Percentiles rank a stretch among this genome's conserved stretches.
Conservation (phyloP, 2,113 vertebrate genomes). For the Apus apus region DNA sequence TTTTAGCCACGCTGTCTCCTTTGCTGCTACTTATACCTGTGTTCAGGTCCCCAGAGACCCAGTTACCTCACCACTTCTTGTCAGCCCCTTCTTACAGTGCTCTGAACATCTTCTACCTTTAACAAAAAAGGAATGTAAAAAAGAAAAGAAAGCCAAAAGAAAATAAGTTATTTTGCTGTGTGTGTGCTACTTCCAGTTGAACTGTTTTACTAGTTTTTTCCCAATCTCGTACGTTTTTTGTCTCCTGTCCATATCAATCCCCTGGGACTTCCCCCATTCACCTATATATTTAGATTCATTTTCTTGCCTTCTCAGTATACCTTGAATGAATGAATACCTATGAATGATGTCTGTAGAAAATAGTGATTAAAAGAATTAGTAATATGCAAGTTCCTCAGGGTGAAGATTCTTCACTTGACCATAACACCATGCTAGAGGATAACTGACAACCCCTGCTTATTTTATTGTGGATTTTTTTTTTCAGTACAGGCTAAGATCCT, state of each 20-base stretch:
- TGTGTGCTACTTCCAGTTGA: background rate
- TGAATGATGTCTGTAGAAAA: background rate
- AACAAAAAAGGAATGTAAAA: background rate
- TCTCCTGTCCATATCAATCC: background rate
- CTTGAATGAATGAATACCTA: background rate
- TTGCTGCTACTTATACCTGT: background rate
- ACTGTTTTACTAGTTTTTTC: background rate
- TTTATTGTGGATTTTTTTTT: background rate
- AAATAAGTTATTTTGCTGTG: background rate
- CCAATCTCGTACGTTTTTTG: background rate
- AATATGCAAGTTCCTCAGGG: background rate
- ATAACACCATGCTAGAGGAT: accelerated
- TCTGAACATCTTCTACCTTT: background rate
- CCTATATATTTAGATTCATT: background rate
- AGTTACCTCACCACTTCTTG: accelerated
- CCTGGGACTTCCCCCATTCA: background rate
- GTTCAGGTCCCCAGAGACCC: background rate
- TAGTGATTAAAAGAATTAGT: background rate
- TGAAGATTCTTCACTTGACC: background rate
- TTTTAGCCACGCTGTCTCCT: background rate
- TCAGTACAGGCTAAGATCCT: background rate
- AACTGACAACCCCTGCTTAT: background rate
- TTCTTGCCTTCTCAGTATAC: background rate
- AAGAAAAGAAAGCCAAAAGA: background rate
- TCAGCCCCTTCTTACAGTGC: background rate